These are phyloP conservation scores for Uropetala carovei DNA, from an alignment of 2,888 invertebrate genomes.

Conservation along the genomic window DNA sequence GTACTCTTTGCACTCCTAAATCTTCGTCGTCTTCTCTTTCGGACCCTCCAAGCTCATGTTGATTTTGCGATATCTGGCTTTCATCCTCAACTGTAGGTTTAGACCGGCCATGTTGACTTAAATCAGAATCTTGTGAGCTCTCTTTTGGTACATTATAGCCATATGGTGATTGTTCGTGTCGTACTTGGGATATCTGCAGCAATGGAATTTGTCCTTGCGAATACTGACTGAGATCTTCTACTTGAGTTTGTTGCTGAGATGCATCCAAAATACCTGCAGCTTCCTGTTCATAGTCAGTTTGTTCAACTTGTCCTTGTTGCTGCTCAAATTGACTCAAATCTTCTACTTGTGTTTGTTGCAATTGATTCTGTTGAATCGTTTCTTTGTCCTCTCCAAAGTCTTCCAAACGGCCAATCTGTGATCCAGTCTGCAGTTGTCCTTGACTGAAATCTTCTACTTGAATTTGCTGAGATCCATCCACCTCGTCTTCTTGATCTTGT, in stretches of 20 bases:
- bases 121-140: background rate
- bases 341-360: conserved; percentile 12
- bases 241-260: background rate
- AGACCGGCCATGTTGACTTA: background rate
- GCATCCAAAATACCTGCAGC: background rate
- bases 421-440: background rate
- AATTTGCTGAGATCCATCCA: background rate
- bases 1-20: background rate
- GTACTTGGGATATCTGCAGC: background rate
- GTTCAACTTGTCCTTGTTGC: background rate
- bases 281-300: background rate
- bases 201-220: background rate
- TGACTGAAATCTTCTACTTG: conserved; percentile 11
- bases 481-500: background rate
- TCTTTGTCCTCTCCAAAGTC: background rate
- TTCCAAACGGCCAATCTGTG: background rate
- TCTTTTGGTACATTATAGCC: background rate
- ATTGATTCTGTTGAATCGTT: background rate
- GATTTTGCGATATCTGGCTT: background rate
- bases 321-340: background rate
- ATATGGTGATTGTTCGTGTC: background rate
- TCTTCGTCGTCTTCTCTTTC: background rate
- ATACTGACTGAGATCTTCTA: background rate
- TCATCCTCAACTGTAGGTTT: background rate
- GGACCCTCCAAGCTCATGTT: background rate